Evolutionary conservation across 2,888 invertebrate species (phyloP), one percentile per base, ranked within the genome.

Genomic region (Nemoura dubitans): DNA sequence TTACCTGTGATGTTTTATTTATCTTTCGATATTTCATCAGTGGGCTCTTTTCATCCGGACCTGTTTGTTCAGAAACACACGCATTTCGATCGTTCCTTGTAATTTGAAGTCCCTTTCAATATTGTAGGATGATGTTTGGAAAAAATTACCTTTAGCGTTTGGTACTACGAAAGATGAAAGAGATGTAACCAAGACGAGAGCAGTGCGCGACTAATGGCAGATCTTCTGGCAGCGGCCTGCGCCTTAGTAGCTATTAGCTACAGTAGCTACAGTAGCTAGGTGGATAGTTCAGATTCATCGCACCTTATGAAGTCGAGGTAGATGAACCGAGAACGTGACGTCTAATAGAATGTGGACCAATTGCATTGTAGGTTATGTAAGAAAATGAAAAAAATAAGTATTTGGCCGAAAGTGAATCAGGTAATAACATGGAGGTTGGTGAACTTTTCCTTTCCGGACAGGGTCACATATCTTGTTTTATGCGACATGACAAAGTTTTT

Each of bases 31-130:
- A 59, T 59, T 16, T 7, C 59, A 59, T 59, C 59, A 59, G 59
- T 59, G 59, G 14, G 14, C 59, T 59, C 59, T 59, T 59, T 59
- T 59, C 59, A 59, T 59, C 59, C 59, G 21, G 59, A 59, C 59
- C 59, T 59, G 59, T 59, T 59, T 59, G 59, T 59, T 59, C 59
- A 59, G 59, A 59, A 59, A 59, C 59, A 59, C 59, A 59, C 59
- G 59, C 59, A 59, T 59, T 59, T 59, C n/a, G n/a, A n/a, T 59
- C 59, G 59, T 59, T 59, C 59, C 3, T 7, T 59, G 10, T 59
- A 59, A 59, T 59, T 59, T 59, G 59, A 7, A 59, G 14, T 59
- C 3, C 59, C 59, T 59, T 59, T 59, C 59, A 59, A 59, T 59
- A 21, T 59, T 21, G 59, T n/a, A 59, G 14, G 59, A 21, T 59